These are phyloP conservation scores for Geothlypis trichas DNA, from an alignment of 2,113 vertebrate genomes.

Conservation along the genomic window DNA sequence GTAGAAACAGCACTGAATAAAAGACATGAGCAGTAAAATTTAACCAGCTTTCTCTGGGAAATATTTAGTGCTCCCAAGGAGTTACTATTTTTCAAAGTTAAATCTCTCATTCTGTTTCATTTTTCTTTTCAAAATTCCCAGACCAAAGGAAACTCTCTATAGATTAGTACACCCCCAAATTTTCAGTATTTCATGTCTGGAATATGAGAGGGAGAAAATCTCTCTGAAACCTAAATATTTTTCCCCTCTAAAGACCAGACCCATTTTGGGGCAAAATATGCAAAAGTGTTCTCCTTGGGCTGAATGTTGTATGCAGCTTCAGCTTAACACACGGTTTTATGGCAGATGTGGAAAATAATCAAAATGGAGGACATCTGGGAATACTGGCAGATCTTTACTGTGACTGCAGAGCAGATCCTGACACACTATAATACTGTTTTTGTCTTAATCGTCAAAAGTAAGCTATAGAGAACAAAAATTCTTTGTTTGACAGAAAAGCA, in stretches of 20 bases:
- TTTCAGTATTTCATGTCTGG: conserved; percentile 15
- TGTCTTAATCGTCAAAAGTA: conserved; percentile 64
- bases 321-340: conserved; percentile 17
- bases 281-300: conserved; percentile 40
- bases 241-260: conserved; percentile 58
- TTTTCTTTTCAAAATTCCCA: conserved; percentile 45
- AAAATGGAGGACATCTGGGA: neutral
- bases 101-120: conserved; percentile 58
- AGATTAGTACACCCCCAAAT: conserved; percentile 33
- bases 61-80: conserved; percentile 28
- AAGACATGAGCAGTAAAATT: neutral
- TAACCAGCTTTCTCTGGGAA: neutral
- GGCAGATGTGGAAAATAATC: neutral
- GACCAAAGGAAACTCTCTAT: conserved; percentile 13
- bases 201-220: conserved; percentile 42
- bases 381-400: neutral
- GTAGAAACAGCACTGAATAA: neutral
- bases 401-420: conserved; percentile 19
- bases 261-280: conserved; percentile 55
- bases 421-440: conserved; percentile 1
- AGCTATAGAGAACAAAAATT: conserved; percentile 49
- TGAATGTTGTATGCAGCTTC: conserved; percentile 37
- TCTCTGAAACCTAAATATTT: conserved; percentile 42
- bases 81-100: conserved; percentile 21
- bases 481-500: conserved; percentile 51